A percentile compares a stretch with the other conserved stretches of the same genome.
Evolutionary conservation across 1,140 invertebrate species (phyloP).

Genomic region (Venturia canescens): DNA sequence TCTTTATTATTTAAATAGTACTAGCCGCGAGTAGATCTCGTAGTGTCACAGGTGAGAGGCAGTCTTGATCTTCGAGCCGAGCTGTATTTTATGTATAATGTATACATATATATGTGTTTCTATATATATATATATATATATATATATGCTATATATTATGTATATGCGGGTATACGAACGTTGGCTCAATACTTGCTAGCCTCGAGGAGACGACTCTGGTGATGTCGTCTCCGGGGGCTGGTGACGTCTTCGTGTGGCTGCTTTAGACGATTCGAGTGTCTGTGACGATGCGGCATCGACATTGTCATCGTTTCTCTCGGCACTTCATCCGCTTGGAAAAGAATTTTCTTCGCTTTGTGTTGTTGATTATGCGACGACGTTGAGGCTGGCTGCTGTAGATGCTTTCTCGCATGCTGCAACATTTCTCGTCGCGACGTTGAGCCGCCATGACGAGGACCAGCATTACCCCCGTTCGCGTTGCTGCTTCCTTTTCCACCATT

Average conservation of each 20-base stretch:
- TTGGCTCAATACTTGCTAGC: slow-evolving; percentile 71
- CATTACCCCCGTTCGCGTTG: no score
- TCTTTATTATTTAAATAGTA: slow-evolving; percentile 23
- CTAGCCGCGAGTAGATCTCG: slow-evolving; percentile 40
- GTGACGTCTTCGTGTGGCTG: slow-evolving; percentile 55
- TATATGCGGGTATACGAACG: slow-evolving; percentile 23
- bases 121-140: slow-evolving; percentile 10
- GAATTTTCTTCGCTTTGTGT: slow-evolving; percentile 51
- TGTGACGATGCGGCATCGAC: slow-evolving; percentile 69
- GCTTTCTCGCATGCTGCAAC: slow-evolving; percentile 29
- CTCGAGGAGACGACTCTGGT: slow-evolving; percentile 67
- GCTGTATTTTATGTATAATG: slow-evolving; percentile 18
- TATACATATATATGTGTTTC: slow-evolving; percentile 10
- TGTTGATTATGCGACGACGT: slow-evolving; percentile 35
- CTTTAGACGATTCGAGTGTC: slow-evolving; percentile 73
- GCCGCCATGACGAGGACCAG: slow-evolving; percentile 15
- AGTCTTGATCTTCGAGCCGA: slow-evolving; percentile 75
- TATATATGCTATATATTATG: slow-evolving; percentile 33
- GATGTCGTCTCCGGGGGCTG: slow-evolving; percentile 64
- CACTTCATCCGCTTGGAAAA: slow-evolving; percentile 55
- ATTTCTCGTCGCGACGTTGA: slow-evolving; percentile 46
- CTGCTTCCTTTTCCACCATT: neutral
- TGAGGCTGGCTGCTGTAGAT: slow-evolving; percentile 9
- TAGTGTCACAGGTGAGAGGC: slow-evolving; percentile 61
- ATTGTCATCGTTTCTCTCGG: slow-evolving; percentile 57